Conservation (phyloP, 2,888 invertebrate genomes). For the Laspeyria flexula region DNA sequence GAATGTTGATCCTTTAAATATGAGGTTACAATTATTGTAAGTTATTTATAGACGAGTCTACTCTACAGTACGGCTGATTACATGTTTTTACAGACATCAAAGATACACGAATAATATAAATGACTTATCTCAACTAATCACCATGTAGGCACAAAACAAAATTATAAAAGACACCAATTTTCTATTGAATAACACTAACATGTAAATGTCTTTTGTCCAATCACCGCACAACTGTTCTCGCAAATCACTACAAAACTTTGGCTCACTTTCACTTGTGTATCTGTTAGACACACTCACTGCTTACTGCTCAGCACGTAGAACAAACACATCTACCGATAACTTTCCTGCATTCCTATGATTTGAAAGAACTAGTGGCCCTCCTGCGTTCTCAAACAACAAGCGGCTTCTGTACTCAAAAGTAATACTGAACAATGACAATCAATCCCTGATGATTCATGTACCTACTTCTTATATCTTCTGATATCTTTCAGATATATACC, state of each 20-base stretch:
- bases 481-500: background rate
- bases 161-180: slow-evolving; percentile 27
- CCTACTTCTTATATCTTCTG: no score
- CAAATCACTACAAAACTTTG: slow-evolving; percentile 9
- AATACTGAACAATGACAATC: slow-evolving; percentile 3
- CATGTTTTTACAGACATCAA: slow-evolving; percentile 7
- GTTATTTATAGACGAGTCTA: slow-evolving; percentile 1
- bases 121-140: slow-evolving; percentile 5
- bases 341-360: background rate
- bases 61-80: slow-evolving; percentile 3
- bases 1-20: slow-evolving; percentile 7
- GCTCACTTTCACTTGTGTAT: background rate
- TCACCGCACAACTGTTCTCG: background rate
- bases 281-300: background rate
- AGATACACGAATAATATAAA: background rate
- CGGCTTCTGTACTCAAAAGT: background rate
- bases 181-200: slow-evolving; percentile 19
- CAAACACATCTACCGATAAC: background rate
- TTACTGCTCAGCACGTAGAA: background rate
- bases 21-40: background rate
- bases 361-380: slow-evolving; percentile 2
- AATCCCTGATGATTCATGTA: background rate
- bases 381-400: slow-evolving; percentile 6
- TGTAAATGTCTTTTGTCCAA: slow-evolving; percentile 24
- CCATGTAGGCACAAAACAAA: background rate